phyloP scores from a whole-genome alignment of 1,140 invertebrate species.

The Ephestia elutella region DNA sequence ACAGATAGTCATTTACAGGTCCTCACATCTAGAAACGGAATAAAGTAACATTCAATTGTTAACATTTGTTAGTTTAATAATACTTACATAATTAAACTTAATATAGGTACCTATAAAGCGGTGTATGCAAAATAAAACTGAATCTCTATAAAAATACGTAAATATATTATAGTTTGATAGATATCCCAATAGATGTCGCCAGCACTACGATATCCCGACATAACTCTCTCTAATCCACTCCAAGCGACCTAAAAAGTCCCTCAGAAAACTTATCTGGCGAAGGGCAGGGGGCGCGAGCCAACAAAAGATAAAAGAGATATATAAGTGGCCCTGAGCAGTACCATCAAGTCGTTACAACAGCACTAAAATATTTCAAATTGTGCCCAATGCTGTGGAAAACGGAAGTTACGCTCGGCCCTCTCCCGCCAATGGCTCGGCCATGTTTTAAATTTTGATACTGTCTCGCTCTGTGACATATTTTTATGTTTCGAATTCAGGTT shows the following conservation, averaged over 20 bases:
- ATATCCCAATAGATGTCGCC: neutral
- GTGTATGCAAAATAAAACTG: no score
- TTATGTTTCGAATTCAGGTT: constrained; percentile 4
- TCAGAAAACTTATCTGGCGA: constrained; percentile 44
- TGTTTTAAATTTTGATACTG: constrained; percentile 4
- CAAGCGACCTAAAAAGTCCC: constrained; percentile 31
- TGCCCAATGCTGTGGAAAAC: constrained; percentile 68
- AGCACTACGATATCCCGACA: neutral
- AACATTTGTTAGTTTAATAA: no score
- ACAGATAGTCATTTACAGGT: no score
- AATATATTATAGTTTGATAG: neutral
- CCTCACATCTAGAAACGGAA: no score
- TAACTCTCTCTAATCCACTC: constrained; percentile 11
- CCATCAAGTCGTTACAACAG: constrained; percentile 72
- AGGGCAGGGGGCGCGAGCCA: constrained; percentile 58
- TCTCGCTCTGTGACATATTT: constrained; percentile 5
- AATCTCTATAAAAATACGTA: no score
- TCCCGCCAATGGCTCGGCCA: neutral
- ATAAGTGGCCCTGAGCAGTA: constrained; percentile 70
- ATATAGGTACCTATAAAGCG: no score
- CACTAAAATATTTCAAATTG: constrained; percentile 73
- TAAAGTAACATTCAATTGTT: no score
- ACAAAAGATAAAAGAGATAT: constrained; percentile 73
- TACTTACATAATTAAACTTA: no score
- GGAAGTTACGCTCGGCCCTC: constrained; percentile 59